phyloP scores from a whole-genome alignment of 2,113 vertebrate species.

The Apodemus sylvaticus region DNA sequence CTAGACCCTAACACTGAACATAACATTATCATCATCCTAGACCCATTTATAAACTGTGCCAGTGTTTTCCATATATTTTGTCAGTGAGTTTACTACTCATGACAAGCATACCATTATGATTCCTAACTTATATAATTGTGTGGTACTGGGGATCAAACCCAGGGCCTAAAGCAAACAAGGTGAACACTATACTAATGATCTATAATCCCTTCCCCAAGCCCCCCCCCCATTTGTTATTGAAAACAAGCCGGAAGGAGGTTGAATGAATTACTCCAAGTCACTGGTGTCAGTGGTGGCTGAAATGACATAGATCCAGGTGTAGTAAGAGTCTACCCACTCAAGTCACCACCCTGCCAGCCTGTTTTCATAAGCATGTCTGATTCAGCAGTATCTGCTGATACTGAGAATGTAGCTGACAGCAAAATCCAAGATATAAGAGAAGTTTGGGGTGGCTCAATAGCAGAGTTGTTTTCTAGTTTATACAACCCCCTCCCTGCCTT shows the following conservation, averaged over 20 bases:
- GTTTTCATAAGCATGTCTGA: background rate
- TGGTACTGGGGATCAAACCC: background rate
- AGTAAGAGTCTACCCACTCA: background rate
- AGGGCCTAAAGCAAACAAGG: background rate
- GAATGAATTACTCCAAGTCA: background rate
- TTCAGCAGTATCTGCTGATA: background rate
- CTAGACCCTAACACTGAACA: background rate
- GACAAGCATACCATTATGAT: background rate
- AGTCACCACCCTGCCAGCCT: too few relatives aligned
- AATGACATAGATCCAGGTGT: background rate
- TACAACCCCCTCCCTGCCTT: background rate
- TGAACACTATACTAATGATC: too few relatives aligned
- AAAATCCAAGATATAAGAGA: slow-evolving; percentile 70
- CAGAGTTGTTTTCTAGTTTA: too few relatives aligned
- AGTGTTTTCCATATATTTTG: background rate
- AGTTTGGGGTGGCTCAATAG: background rate
- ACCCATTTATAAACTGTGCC: background rate
- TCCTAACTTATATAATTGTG: background rate
- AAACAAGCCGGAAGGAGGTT: background rate
- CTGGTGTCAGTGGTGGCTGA: background rate
- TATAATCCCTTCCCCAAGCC: background rate
- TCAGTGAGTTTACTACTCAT: background rate
- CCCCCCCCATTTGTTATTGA: background rate
- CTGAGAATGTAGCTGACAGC: background rate
- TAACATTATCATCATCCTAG: background rate